phyloP scores from a whole-genome alignment of 2,888 invertebrate genomes.

The Drosophila pseudotalamancana region DNA sequence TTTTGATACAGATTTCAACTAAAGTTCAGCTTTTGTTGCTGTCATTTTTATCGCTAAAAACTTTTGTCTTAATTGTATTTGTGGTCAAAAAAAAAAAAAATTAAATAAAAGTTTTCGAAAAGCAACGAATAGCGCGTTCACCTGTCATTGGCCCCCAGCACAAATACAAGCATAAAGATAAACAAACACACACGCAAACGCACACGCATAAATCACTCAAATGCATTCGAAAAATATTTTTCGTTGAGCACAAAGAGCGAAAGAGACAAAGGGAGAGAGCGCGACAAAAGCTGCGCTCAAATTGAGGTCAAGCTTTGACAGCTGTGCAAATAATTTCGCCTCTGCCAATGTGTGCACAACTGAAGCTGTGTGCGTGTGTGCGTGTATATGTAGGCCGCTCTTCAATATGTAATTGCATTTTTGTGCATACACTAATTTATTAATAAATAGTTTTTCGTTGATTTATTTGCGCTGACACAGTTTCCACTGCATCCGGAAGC shows the following conservation, averaged over 20 bases:
- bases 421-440: conserved; percentile 75
- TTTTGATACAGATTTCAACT: neutral
- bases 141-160: conserved; percentile 52
- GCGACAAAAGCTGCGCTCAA: conserved; percentile 50
- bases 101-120: conserved; percentile 34
- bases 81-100: too few relatives aligned
- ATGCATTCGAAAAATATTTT: conserved; percentile 62
- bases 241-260: conserved; percentile 2
- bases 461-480: conserved; percentile 67
- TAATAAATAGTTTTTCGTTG: conserved; percentile 68
- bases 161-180: conserved; percentile 20
- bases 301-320: conserved; percentile 77
- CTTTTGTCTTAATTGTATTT: conserved; percentile 24
- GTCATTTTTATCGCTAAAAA: conserved; percentile 12
- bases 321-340: conserved; percentile 77
- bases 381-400: conserved; percentile 46
- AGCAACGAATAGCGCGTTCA: conserved; percentile 44
- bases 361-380: conserved; percentile 16
- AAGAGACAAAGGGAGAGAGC: neutral
- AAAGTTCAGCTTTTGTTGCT: conserved; percentile 8
- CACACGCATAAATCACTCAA: conserved; percentile 70
- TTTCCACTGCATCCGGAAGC: conserved; percentile 42
- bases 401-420: conserved; percentile 75
- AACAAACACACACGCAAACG: conserved; percentile 15
- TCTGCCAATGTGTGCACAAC: conserved; percentile 49